Evolutionary conservation across 2,113 vertebrate genomes (phyloP).

Genomic region (Nesoenas mayeri): DNA sequence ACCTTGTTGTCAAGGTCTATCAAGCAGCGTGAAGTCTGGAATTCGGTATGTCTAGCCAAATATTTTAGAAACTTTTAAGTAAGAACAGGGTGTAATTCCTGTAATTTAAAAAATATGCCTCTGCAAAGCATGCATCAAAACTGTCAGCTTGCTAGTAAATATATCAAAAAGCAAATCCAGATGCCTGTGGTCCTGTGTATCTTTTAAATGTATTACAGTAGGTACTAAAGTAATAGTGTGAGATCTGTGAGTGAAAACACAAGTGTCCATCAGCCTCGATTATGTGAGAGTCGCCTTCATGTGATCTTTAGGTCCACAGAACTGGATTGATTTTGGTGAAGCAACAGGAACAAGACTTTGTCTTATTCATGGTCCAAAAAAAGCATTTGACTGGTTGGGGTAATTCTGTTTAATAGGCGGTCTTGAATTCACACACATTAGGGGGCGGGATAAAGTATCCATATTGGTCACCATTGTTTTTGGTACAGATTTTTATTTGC

Average conservation of each 20-base stretch:
- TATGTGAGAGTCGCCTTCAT: background rate
- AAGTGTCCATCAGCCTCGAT: background rate
- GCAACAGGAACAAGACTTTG: background rate
- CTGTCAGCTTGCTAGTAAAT: background rate
- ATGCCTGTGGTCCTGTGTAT: background rate
- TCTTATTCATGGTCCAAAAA: background rate
- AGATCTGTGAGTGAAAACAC: background rate
- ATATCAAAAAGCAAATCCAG: background rate
- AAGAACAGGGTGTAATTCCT: background rate
- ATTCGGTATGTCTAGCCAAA: background rate
- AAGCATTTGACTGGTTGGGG: background rate
- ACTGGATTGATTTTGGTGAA: background rate
- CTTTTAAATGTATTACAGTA: background rate
- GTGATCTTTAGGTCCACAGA: rapidly evolving
- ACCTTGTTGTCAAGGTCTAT: background rate
- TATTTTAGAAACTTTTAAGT: background rate
- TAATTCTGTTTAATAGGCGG: background rate
- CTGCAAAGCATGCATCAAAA: background rate
- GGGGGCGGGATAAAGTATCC: background rate
- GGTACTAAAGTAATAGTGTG: background rate
- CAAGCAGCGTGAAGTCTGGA: background rate
- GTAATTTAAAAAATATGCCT: background rate
- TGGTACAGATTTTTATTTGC: background rate
- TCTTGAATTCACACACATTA: background rate
- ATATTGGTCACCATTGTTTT: background rate